Percentiles rank a stretch among this genome's conserved stretches.
Conservation (phyloP, 2,797 vertebrate species). For the Harpagifer antarcticus region DNA sequence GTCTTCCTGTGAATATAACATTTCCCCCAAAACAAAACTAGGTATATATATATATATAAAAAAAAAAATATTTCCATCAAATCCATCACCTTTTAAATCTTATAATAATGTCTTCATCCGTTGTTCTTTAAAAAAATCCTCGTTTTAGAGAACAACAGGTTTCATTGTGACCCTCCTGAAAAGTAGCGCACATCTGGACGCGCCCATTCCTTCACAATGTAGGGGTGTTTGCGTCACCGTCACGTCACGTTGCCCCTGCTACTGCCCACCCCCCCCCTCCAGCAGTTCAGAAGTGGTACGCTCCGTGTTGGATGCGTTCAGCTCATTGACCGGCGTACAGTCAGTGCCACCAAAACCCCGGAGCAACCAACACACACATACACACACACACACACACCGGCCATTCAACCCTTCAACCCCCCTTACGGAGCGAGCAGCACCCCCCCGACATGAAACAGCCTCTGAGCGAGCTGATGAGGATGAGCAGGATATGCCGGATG, state of each 20-base stretch:
- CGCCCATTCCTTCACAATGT: slow-evolving; percentile 56
- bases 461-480: slow-evolving; percentile 95
- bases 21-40: too few relatives aligned
- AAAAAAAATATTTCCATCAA: too few relatives aligned
- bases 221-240: slow-evolving; percentile 15
- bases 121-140: too few relatives aligned
- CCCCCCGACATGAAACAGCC: slow-evolving; percentile 92
- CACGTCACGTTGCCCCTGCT: background rate
- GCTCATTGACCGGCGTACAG: slow-evolving; percentile 73
- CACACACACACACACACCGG: slow-evolving; percentile 12
- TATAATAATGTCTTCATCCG: too few relatives aligned
- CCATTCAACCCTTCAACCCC: slow-evolving; percentile 17
- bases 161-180: background rate
- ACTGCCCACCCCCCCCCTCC: slow-evolving; percentile 28
- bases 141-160: background rate
- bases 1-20: too few relatives aligned
- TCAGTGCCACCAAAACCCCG: slow-evolving; percentile 71
- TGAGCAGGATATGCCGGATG: slow-evolving; percentile 97
- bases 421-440: slow-evolving; percentile 27
- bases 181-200: slow-evolving; percentile 56
- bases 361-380: slow-evolving; percentile 40
- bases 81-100: too few relatives aligned
- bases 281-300: slow-evolving; percentile 70
- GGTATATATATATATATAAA: too few relatives aligned
- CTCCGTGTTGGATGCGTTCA: slow-evolving; percentile 68